Evolutionary conservation across 2,113 vertebrate species (phyloP), one percentile per base, ranked within the genome.

Genomic region (Sturnira hondurensis): DNA sequence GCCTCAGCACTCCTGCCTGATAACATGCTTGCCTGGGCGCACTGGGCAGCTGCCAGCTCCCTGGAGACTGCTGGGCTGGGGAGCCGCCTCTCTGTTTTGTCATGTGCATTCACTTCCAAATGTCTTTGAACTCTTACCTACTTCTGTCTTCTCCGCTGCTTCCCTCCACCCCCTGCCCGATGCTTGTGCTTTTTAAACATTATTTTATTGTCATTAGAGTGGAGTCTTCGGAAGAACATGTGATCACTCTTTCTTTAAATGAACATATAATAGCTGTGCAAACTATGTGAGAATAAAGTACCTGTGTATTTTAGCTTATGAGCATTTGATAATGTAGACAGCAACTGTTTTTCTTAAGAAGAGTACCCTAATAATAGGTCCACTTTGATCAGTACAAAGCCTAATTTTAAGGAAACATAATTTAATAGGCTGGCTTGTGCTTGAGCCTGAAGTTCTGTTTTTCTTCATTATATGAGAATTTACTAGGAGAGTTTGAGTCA

Each of bases 261-360:
- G 78, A 38, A 65, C 61, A 20, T 47, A 67, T 71, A 84, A 47
- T 67, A 90, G 76, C 91, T 95, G 54, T 94, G n/a, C 47, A 96
- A 96, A 91, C 70, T 24, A 38, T 63, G 76, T 82, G 65, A 84
- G 50, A 36, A 33, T 56, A 85, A 95, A 90, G 47, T 74, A 24
- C 68, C 50, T 91, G 41, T 90, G 61, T 86, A 56, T 91, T 93
- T 94, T 84, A 93, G 52, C 9, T 93, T 88, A 89, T 38, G 43
- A 61, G 11, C 36, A 47, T 78, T 94, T 86, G 26, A 70, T 89
- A 89, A 94, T 93, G 63, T 82, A 91, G 47, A 85, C 8, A 91
- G 68, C 36, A 93, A 83, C 45, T 50, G 7, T 73, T 93, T 94
- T 94, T 77, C 36, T 22, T 80, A 54, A 91, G n/a, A 93, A 91